Percentiles rank a stretch among this genome's conserved stretches.
phyloP scores from a whole-genome alignment of 2,113 vertebrate species.

The Lates calcarifer region DNA sequence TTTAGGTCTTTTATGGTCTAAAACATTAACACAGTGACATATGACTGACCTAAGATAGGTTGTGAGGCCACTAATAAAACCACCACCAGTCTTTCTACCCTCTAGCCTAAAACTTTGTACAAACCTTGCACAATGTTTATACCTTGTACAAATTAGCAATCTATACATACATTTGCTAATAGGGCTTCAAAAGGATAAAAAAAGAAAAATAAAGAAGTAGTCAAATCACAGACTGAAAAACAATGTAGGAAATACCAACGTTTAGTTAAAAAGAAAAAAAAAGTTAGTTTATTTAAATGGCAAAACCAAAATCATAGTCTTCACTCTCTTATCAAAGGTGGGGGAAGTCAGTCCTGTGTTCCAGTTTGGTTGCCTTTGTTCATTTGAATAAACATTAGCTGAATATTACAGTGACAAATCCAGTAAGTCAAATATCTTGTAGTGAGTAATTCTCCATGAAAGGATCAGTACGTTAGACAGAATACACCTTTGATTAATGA shows the following conservation, averaged over 20 bases:
- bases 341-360: background rate
- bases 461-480: background rate
- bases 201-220: background rate
- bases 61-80: background rate
- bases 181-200: background rate
- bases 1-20: background rate
- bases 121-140: too few relatives aligned
- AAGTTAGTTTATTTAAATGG: background rate
- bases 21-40: background rate
- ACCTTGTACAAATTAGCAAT: too few relatives aligned
- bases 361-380: background rate
- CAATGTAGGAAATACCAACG: background rate
- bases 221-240: background rate
- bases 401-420: background rate
- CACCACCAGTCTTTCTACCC: too few relatives aligned
- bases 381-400: background rate
- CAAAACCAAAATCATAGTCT: background rate
- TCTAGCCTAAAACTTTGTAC: background rate
- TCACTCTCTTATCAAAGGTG: background rate
- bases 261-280: background rate
- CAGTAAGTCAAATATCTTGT: background rate
- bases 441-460: slow-evolving; percentile 5
- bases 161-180: too few relatives aligned
- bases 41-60: background rate
- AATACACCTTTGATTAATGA: slow-evolving; percentile 7